These are phyloP conservation scores for Pelecanus crispus DNA, from an alignment of 2,113 vertebrate species.

Conservation along the genomic window DNA sequence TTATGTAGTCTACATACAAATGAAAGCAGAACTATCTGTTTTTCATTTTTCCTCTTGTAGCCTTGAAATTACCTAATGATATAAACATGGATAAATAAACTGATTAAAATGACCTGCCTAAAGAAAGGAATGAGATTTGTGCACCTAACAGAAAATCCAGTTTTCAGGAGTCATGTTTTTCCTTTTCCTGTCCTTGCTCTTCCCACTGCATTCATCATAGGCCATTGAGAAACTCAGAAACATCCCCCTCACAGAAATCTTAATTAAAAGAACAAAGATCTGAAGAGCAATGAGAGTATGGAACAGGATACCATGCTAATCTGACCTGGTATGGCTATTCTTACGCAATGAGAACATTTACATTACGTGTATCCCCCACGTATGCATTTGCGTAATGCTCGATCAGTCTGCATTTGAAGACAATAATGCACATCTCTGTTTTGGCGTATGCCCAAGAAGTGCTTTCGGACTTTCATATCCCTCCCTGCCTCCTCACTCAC, in stretches of 20 bases:
- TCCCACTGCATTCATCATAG: background rate
- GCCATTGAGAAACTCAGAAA: background rate
- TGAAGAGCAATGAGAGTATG: background rate
- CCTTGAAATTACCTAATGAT: background rate
- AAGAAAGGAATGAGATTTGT: background rate
- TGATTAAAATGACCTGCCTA: background rate
- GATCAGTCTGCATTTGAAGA: slow-evolving; percentile 9
- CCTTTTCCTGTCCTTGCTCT: background rate
- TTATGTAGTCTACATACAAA: background rate
- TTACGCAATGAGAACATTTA: background rate
- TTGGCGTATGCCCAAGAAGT: background rate
- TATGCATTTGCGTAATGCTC: no score
- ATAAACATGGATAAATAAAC: background rate
- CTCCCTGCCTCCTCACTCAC: background rate
- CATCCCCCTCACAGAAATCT: background rate
- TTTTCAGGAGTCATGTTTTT: background rate
- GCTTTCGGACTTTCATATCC: background rate
- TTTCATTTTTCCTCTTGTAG: background rate
- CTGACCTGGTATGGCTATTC: background rate
- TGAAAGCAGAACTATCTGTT: background rate
- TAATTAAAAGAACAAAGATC: background rate
- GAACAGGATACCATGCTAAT: background rate
- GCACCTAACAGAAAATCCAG: background rate
- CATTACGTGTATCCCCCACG: background rate
- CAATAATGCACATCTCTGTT: slow-evolving; percentile 16